A percentile compares a stretch with the other conserved stretches of the same genome.
Conservation (phyloP, 64 coral and sea anemone genomes). For the Actinia tenebrosa region DNA sequence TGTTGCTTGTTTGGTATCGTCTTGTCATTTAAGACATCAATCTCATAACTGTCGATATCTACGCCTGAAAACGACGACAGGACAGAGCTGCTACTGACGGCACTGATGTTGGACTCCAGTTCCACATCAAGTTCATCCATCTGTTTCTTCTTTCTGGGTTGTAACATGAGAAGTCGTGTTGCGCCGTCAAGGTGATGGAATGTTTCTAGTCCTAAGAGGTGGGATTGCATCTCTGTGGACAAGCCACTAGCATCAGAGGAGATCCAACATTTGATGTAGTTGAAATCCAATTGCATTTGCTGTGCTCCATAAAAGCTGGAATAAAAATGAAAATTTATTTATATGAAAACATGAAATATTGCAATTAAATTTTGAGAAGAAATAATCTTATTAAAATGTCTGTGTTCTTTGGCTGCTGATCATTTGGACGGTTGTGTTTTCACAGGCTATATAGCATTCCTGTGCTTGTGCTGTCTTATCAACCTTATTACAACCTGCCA, state of each 20-base stretch:
- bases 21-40: constrained; percentile 74
- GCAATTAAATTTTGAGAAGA: not conserved
- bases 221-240: constrained; percentile 50
- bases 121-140: constrained; percentile 70
- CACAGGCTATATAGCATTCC: no score
- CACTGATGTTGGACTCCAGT: constrained; percentile 86
- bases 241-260: constrained; percentile 71
- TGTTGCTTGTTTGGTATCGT: constrained; percentile 81
- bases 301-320: constrained; percentile 88
- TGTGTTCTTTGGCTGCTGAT: no score
- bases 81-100: constrained; percentile 87
- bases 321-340: not conserved
- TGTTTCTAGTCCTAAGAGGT: constrained; percentile 74
- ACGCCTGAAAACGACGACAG: constrained; percentile 86
- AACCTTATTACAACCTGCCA: no score
- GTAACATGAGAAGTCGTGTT: constrained; percentile 77
- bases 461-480: no score
- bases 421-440: no score
- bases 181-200: constrained; percentile 87
- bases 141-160: constrained; percentile 93
- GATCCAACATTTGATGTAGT: constrained; percentile 88
- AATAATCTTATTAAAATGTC: no score
- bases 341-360: not conserved
- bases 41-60: constrained; percentile 70
- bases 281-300: constrained; percentile 93